Percentiles rank a stretch among this genome's conserved stretches.
These are phyloP conservation scores for Choristoneura fumiferana DNA, from an alignment of 1,140 invertebrate genomes.

Conservation along the genomic window DNA sequence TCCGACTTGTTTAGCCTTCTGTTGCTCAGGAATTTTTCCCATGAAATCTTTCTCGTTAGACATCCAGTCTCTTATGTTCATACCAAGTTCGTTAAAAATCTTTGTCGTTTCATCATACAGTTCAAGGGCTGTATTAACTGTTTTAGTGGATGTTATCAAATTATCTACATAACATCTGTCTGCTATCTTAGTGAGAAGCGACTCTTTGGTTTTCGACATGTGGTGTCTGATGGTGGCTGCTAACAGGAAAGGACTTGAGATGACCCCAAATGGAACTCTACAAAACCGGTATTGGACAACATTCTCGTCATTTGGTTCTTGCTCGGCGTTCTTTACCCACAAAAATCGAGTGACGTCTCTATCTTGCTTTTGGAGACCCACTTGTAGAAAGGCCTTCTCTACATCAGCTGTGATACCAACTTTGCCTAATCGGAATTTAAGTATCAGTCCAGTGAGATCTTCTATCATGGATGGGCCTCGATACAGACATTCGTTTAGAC, in stretches of 20 bases:
- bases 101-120: neutral
- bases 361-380: conserved; percentile 6
- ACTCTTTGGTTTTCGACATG: neutral
- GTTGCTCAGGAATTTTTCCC: neutral
- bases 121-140: neutral
- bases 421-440: neutral
- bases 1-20: neutral
- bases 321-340: neutral
- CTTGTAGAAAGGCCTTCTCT: conserved; percentile 15
- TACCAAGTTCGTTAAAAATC: neutral
- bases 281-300: neutral
- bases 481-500: conserved; percentile 33
- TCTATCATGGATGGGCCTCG: conserved; percentile 29
- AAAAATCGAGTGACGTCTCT: conserved; percentile 13
- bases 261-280: neutral
- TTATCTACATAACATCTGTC: neutral
- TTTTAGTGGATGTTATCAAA: neutral
- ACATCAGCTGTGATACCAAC: neutral
- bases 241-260: neutral
- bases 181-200: neutral
- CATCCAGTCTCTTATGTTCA: neutral
- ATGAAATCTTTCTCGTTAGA: neutral
- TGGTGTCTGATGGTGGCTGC: neutral
- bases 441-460: conserved; percentile 27
- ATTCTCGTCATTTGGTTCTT: neutral